Percentiles rank a stretch among this genome's conserved stretches.
phyloP scores from a whole-genome alignment of 1,140 invertebrate species.

The Zaprionus ornatus region DNA sequence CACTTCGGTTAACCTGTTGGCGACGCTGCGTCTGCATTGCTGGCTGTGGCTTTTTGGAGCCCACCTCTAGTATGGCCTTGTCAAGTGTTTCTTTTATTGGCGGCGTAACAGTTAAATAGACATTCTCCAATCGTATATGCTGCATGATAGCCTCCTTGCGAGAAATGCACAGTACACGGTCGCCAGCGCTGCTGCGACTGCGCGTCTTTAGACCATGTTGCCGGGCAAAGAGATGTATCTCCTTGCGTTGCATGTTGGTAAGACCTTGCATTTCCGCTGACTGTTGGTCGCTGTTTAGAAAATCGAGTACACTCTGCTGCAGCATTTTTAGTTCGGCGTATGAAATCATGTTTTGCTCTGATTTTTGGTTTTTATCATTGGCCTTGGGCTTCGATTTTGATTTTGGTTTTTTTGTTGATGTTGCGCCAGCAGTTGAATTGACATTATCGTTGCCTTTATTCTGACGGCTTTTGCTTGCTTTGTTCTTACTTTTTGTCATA shows the following conservation, averaged over 20 bases:
- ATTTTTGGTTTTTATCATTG: conserved; percentile 21
- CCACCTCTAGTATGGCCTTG: not conserved
- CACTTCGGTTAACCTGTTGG: not conserved
- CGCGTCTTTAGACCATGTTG: conserved; percentile 49
- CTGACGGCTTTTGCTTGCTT: not conserved
- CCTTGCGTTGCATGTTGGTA: conserved; percentile 45
- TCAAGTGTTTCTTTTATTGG: not conserved
- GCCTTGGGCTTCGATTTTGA: not conserved
- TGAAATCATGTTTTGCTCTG: conserved; percentile 6
- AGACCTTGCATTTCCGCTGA: conserved; percentile 37
- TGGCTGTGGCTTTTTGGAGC: not conserved
- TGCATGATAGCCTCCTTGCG: not conserved
- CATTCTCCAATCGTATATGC: not conserved
- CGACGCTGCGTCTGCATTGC: not conserved
- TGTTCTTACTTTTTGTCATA: not conserved
- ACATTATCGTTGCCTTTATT: not conserved
- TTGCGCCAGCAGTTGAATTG: not conserved
- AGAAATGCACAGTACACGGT: conserved; percentile 54
- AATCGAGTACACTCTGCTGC: conserved; percentile 47
- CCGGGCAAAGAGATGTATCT: conserved; percentile 58
- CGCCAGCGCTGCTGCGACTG: conserved; percentile 46
- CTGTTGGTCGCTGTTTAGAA: conserved; percentile 28
- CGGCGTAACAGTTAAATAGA: not conserved
- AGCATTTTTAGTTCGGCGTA: conserved; percentile 24
- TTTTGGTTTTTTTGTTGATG: conserved; percentile 1